Evolutionary conservation across 2,113 vertebrate genomes (phyloP).

Genomic region (Meriones unguiculatus): DNA sequence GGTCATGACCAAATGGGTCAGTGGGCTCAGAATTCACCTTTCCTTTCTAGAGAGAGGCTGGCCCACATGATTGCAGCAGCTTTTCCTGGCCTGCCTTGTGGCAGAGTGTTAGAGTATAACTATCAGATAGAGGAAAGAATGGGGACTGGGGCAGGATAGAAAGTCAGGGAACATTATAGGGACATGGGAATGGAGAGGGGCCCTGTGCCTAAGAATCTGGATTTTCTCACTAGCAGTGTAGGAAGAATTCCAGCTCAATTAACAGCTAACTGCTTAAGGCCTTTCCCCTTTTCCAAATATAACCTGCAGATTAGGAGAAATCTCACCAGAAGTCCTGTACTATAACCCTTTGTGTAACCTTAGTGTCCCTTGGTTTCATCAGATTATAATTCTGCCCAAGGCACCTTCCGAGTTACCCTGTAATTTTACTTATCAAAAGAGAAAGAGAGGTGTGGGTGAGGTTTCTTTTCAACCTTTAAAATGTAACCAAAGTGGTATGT

Average conservation of each 20-base stretch:
- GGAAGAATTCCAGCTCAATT: not conserved
- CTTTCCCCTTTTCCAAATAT: not conserved
- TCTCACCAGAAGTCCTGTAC: not conserved
- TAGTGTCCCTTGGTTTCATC: not conserved
- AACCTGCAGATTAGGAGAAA: not conserved
- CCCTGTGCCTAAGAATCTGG: not conserved
- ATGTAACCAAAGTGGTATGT: not conserved
- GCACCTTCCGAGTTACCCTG: not conserved
- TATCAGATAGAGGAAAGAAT: not conserved
- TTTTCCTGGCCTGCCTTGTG: accelerated
- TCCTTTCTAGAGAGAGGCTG: not conserved
- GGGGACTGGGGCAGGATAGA: not conserved
- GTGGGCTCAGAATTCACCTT: not conserved
- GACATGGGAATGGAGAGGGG: not conserved
- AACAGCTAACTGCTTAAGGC: not conserved
- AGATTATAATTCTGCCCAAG: not conserved
- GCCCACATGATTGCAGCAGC: accelerated
- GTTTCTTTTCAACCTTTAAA: not conserved
- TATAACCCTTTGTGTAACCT: not conserved
- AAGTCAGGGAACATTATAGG: not conserved
- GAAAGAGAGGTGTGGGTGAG: not conserved
- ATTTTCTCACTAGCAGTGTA: not conserved
- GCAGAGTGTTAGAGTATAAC: not conserved
- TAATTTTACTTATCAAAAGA: not conserved
- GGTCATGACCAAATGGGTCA: not conserved